Evolutionary conservation across 2,797 vertebrate species (phyloP).

Genomic region (Enteromius anoplus): DNA sequence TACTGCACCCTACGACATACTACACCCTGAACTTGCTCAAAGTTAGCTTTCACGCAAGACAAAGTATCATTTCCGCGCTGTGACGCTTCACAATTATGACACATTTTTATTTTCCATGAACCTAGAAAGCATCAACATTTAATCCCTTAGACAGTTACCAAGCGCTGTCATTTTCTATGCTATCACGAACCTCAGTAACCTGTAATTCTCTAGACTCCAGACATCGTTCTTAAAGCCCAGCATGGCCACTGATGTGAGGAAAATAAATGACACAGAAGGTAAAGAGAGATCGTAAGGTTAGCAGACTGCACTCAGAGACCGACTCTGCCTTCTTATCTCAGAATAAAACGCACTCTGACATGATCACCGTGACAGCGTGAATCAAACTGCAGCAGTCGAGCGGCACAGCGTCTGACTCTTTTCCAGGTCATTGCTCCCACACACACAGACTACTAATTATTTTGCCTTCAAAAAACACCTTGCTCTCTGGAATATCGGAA

Average conservation of each 20-base stretch:
- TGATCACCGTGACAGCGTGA: constrained; percentile 44
- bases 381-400: constrained; percentile 36
- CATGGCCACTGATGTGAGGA: constrained; percentile 23
- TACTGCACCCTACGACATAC: neutral
- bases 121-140: constrained; percentile 9
- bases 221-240: constrained; percentile 33
- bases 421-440: constrained; percentile 38
- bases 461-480: constrained; percentile 11
- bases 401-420: constrained; percentile 28
- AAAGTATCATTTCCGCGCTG: neutral
- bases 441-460: constrained; percentile 49
- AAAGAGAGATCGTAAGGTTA: constrained; percentile 33
- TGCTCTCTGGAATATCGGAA: neutral
- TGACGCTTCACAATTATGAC: neutral
- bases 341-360: constrained; percentile 45
- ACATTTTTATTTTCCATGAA: constrained; percentile 31
- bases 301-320: constrained; percentile 28
- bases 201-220: constrained; percentile 41
- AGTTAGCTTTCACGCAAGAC: neutral
- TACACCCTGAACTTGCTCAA: neutral
- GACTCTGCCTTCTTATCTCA: constrained; percentile 43
- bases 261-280: constrained; percentile 45
- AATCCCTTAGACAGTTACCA: constrained; percentile 30
- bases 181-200: constrained; percentile 22
- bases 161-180: neutral